A percentile compares a stretch with the other conserved stretches of the same genome.
Evolutionary conservation across 2,888 invertebrate genomes (phyloP).

Genomic region (Drosophila sordidapex): DNA sequence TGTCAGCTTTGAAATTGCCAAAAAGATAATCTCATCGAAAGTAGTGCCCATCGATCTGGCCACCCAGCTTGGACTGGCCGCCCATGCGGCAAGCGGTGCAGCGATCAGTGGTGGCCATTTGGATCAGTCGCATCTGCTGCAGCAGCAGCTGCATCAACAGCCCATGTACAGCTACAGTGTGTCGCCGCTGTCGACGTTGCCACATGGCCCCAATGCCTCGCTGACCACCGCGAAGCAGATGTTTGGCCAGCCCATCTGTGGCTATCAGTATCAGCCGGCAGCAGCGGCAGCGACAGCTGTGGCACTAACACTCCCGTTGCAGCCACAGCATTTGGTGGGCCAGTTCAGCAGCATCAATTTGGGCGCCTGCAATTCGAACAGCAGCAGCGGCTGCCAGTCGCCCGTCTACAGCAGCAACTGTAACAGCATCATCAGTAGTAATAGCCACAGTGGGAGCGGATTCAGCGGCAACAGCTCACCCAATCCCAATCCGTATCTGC

Average conservation of each 20-base stretch:
- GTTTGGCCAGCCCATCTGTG: constrained; percentile 69
- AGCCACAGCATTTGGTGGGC: constrained; percentile 67
- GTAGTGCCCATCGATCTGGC: constrained; percentile 86
- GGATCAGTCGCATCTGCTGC: constrained; percentile 64
- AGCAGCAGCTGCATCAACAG: constrained; percentile 79
- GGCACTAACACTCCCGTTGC: constrained; percentile 48
- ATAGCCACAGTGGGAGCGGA: constrained; percentile 78
- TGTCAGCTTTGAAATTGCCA: constrained; percentile 84
- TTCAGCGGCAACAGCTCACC: constrained; percentile 84
- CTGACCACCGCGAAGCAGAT: constrained; percentile 70
- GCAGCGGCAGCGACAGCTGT: constrained; percentile 22
- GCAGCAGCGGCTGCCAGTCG: constrained; percentile 85
- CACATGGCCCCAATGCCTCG: constrained; percentile 64
- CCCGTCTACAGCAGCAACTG: constrained; percentile 85
- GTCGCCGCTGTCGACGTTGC: constrained; percentile 82
- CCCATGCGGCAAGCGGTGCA: constrained; percentile 85
- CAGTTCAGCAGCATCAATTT: constrained; percentile 80
- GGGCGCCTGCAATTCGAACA: constrained; percentile 69
- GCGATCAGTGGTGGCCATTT: constrained; percentile 80
- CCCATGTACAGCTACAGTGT: constrained; percentile 84
- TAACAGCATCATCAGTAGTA: constrained; percentile 67
- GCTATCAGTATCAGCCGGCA: constrained; percentile 60
- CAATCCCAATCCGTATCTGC: constrained; percentile 83
- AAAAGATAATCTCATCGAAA: constrained; percentile 85
- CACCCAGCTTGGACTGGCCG: constrained; percentile 86